phyloP scores from a whole-genome alignment of 1,140 invertebrate species.

The Dendroctonus ponderosae region DNA sequence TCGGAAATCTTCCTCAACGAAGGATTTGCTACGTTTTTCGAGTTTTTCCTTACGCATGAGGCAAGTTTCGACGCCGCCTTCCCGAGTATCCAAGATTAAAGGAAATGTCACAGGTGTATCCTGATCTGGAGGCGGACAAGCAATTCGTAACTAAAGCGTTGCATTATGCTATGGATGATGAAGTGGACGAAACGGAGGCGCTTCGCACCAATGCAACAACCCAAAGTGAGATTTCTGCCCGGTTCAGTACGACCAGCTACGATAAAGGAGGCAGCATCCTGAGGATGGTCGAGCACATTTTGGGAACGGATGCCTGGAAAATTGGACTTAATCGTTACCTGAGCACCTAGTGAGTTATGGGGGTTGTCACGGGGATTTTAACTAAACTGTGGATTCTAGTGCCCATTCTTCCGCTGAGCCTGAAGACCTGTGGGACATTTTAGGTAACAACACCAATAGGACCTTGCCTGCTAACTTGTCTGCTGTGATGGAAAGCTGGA shows the following conservation, averaged over 20 bases:
- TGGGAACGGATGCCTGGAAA: slow-evolving; percentile 63
- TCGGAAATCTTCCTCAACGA: slow-evolving; percentile 90
- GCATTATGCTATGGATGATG: slow-evolving; percentile 45
- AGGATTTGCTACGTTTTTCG: slow-evolving; percentile 85
- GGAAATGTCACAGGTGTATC: slow-evolving; percentile 25
- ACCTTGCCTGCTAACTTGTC: slow-evolving; percentile 44
- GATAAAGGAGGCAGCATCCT: slow-evolving; percentile 68
- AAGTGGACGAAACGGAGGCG: slow-evolving; percentile 40
- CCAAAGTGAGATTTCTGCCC: slow-evolving; percentile 48
- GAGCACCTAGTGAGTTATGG: slow-evolving; percentile 50
- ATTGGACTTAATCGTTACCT: slow-evolving; percentile 60
- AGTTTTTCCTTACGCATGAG: slow-evolving; percentile 54
- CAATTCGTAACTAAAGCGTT: slow-evolving; percentile 53
- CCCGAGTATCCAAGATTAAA: neutral
- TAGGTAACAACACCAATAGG: slow-evolving; percentile 34
- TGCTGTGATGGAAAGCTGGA: slow-evolving; percentile 63
- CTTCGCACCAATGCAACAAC: slow-evolving; percentile 45
- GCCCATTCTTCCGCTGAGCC: slow-evolving; percentile 23
- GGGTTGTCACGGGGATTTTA: neutral
- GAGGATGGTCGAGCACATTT: slow-evolving; percentile 71
- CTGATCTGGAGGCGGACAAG: slow-evolving; percentile 40
- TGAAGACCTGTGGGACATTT: slow-evolving; percentile 27
- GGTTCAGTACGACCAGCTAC: slow-evolving; percentile 61
- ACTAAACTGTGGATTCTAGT: slow-evolving; percentile 17
- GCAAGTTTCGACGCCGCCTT: neutral